phyloP scores from a whole-genome alignment of 2,888 invertebrate genomes.

The Ferrisia virgata region DNA sequence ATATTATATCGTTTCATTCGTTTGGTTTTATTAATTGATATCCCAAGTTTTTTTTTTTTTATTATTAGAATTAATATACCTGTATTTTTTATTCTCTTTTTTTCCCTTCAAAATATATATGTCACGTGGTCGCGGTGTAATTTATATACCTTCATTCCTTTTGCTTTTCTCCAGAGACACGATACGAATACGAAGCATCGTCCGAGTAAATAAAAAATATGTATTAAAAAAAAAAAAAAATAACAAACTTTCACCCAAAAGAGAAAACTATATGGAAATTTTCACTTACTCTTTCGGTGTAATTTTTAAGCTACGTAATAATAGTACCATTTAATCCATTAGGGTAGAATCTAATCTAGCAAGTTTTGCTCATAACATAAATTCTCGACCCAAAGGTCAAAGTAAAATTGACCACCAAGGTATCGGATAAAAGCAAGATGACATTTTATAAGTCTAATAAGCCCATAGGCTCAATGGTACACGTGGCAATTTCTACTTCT shows the following conservation, averaged over 20 bases:
- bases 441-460: neutral
- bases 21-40: no score
- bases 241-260: neutral
- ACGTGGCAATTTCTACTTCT: no score
- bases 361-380: neutral
- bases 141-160: neutral
- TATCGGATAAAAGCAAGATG: neutral
- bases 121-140: neutral
- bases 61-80: neutral
- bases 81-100: neutral
- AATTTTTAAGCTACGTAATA: neutral
- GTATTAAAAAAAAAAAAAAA: neutral
- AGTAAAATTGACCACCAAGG: neutral
- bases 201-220: neutral
- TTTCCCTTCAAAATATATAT: neutral
- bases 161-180: neutral
- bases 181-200: neutral
- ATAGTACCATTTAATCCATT: slow-evolving; percentile 8
- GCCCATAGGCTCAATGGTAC: neutral
- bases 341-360: neutral
- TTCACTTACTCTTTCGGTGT: neutral
- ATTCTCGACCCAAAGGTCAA: neutral
- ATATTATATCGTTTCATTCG: no score
- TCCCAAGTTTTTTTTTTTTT: neutral
- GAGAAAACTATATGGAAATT: neutral